These are phyloP conservation scores for Panthera leo DNA, from an alignment of 2,113 vertebrate genomes.

Conservation along the genomic window DNA sequence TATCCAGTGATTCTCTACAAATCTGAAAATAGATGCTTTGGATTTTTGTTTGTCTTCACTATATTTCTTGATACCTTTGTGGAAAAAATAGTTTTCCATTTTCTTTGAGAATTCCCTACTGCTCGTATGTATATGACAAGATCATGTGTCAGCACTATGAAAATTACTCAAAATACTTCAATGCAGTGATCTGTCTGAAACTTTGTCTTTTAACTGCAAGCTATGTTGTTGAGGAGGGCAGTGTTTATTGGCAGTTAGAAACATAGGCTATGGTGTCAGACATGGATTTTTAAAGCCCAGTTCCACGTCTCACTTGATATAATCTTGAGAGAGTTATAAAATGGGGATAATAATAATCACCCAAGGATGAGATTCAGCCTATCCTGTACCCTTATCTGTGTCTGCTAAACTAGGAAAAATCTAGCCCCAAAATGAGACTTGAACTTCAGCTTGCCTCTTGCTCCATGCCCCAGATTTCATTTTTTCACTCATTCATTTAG, in stretches of 20 bases:
- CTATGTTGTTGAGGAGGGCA: background rate
- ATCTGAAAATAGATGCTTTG: slow-evolving; percentile 31
- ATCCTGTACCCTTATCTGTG: background rate
- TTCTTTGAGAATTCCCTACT: background rate
- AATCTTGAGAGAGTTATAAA: background rate
- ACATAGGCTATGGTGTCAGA: background rate
- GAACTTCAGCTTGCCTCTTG: background rate
- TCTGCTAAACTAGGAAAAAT: background rate
- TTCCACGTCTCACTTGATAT: background rate
- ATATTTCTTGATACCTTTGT: slow-evolving; percentile 24
- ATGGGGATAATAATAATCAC: background rate
- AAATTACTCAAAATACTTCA: background rate
- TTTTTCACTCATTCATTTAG: background rate
- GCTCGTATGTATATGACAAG: background rate
- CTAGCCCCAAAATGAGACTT: background rate
- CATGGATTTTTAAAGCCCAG: background rate
- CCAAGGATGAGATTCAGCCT: background rate
- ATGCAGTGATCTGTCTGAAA: background rate
- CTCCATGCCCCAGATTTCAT: background rate
- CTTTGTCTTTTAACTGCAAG: background rate
- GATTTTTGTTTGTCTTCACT: background rate
- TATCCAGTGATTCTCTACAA: background rate
- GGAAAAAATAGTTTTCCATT: slow-evolving; percentile 39
- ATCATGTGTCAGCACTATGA: background rate
- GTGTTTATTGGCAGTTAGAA: background rate